phyloP scores from a whole-genome alignment of 2,888 invertebrate species.

The Trichacis sp. region DNA sequence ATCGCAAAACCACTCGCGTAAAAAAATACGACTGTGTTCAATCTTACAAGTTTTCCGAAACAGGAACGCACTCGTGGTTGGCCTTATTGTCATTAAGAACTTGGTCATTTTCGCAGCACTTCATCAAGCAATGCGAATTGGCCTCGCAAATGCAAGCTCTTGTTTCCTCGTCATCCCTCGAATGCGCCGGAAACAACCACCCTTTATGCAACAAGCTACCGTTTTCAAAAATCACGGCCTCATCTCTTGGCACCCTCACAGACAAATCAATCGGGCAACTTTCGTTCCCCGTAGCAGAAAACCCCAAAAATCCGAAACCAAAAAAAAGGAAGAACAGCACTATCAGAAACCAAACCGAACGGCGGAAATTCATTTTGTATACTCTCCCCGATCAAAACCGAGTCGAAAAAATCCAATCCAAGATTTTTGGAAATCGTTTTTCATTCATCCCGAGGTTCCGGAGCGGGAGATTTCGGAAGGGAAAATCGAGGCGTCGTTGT shows the following conservation, averaged over 20 bases:
- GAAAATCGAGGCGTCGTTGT: no score
- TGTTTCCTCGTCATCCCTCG: constrained; percentile 32
- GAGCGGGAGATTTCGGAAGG: no score
- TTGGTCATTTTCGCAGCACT: constrained; percentile 55
- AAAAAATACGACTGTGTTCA: no score
- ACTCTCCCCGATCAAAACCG: background rate
- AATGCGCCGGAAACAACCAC: constrained; percentile 45
- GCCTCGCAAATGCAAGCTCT: constrained; percentile 54
- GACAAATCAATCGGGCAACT: constrained; percentile 18
- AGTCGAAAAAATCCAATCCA: no score
- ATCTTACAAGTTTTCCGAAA: constrained; percentile 17
- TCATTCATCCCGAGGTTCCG: background rate
- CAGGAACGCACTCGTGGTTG: constrained; percentile 19
- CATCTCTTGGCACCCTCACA: constrained; percentile 7
- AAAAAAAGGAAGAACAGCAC: background rate
- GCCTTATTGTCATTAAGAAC: constrained; percentile 10
- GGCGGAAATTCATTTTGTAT: background rate
- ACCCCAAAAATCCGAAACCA: background rate
- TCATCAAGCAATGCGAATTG: constrained; percentile 51
- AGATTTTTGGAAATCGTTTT: no score
- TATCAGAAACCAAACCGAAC: background rate
- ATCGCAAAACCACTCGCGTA: no score
- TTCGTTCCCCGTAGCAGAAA: background rate
- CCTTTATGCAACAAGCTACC: constrained; percentile 46
- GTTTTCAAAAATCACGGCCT: constrained; percentile 27